Evolutionary conservation across 1,140 invertebrate genomes (phyloP).

Genomic region (Caenorhabditis remanei): DNA sequence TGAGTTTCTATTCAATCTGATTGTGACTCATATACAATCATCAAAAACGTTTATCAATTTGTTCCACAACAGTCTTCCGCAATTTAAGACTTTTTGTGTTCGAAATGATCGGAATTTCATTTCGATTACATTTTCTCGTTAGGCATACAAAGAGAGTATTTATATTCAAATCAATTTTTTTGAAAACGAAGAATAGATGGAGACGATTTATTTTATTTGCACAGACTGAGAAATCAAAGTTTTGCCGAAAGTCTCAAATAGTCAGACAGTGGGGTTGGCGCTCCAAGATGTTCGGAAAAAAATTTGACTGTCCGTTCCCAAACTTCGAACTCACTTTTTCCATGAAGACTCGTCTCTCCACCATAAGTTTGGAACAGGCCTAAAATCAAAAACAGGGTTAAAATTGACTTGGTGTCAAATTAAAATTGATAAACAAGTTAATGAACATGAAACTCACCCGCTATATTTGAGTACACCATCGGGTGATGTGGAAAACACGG

Average conservation of each 20-base stretch:
- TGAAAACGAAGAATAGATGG: not conserved
- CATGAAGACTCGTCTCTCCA: conserved; percentile 57
- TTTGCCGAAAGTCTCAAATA: conserved; percentile 44
- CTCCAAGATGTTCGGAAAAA: conserved; percentile 53
- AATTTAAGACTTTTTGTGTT: conserved; percentile 50
- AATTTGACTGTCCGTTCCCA: conserved; percentile 56
- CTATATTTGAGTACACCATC: conserved; percentile 44
- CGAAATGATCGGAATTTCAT: conserved; percentile 48
- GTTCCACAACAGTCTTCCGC: conserved; percentile 12
- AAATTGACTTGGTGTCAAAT: not conserved
- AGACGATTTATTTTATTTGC: conserved; percentile 22
- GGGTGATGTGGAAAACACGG: conserved; percentile 60
- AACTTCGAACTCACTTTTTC: conserved; percentile 53
- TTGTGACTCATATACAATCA: conserved; percentile 28
- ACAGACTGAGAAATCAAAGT: conserved; percentile 43
- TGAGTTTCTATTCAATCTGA: conserved; percentile 31
- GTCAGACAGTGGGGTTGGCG: conserved; percentile 49
- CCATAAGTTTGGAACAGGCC: conserved; percentile 53
- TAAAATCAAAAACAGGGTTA: conserved; percentile 15
- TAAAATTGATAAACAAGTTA: not conserved
- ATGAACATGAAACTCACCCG: not conserved
- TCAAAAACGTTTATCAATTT: conserved; percentile 53
- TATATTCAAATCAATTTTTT: conserved; percentile 53
- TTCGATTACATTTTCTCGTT: not conserved
- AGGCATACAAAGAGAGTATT: conserved; percentile 42